Evolutionary conservation across 2,113 vertebrate species (phyloP), one percentile per base, ranked within the genome.

Genomic region (Epinephelus moara): DNA sequence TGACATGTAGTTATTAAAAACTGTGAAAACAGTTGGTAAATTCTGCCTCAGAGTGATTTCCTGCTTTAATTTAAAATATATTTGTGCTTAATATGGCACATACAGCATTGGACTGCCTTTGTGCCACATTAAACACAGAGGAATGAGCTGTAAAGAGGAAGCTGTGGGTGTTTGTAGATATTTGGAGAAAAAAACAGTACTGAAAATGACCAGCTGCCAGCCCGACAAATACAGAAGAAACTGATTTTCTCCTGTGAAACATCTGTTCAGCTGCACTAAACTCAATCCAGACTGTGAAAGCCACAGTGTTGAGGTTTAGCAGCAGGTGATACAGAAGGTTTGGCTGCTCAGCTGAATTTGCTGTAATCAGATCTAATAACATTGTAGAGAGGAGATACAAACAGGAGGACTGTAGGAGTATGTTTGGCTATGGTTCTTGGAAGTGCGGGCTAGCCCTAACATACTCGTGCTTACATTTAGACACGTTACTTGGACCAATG

Each of bases 361-460:
- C 78, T 75, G 69, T 60, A 76, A 81, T 68, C 75, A 83, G 70
- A 85, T 78, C 63, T 42, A 70, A 42, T 47, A 69, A 80, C 37
- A 17, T 52, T 33, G 21, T 13, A 27, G 11, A 75, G 63, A 45
- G 64, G 25, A 21, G 59, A 30, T 23, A 6, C 33, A 45, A 30
- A 47, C 64, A 76, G 47, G 15, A 59, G 56, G 13, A 6, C 18
- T 19, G 70, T 37, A 13, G 49, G 40, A 66, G 55, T 1, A 25
- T 60, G 80, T 25, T 2, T 9, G 12, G 42, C 23, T 2, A 11
- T 1, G 37, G 30, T 85, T 88, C 81, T 64, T 61, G 73, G 85
- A 88, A 85, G 52, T 19, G 5, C 1, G 17, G 11, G 30, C 78
- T 45, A 59, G 15, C n/a, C 40, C 40, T 56, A 63, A 64, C 57